Evolutionary conservation across 2,797 vertebrate genomes (phyloP).

Genomic region (Falco berigora): DNA sequence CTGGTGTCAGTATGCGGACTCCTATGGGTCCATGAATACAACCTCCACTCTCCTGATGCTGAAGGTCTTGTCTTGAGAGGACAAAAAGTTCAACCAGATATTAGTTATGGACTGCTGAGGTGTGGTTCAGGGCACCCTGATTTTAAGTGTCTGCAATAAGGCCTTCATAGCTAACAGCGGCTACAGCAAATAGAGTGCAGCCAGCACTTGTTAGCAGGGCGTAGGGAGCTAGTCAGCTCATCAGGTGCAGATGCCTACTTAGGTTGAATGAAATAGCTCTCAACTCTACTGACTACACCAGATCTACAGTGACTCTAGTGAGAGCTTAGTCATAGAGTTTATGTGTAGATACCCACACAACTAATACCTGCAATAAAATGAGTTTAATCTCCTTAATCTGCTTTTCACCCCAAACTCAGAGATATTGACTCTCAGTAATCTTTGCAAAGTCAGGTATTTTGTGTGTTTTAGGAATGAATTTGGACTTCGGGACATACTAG

Average conservation of each 20-base stretch:
- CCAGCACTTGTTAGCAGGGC: rapidly evolving
- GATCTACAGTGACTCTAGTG: not conserved
- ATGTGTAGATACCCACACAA: not conserved
- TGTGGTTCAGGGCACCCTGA: not conserved
- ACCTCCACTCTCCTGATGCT: not conserved
- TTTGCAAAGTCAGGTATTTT: not conserved
- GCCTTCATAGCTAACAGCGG: not conserved
- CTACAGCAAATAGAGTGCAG: not conserved
- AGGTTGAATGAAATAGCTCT: not conserved
- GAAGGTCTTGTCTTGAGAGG: not conserved
- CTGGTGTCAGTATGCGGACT: not conserved
- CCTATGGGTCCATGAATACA: rapidly evolving
- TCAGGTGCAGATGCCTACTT: not conserved
- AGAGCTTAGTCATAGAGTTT: not conserved
- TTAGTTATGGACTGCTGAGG: not conserved
- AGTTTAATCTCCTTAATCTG: not conserved
- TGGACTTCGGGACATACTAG: not conserved
- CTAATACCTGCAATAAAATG: not conserved
- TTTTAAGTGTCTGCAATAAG: not conserved
- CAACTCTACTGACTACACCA: not conserved
- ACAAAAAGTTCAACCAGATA: not conserved
- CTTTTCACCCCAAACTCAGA: not conserved
- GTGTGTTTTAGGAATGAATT: not conserved
- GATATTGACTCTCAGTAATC: not conserved
- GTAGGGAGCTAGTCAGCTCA: not conserved